phyloP scores from a whole-genome alignment of 1,140 invertebrate genomes.

The Drosophila grimshawi region DNA sequence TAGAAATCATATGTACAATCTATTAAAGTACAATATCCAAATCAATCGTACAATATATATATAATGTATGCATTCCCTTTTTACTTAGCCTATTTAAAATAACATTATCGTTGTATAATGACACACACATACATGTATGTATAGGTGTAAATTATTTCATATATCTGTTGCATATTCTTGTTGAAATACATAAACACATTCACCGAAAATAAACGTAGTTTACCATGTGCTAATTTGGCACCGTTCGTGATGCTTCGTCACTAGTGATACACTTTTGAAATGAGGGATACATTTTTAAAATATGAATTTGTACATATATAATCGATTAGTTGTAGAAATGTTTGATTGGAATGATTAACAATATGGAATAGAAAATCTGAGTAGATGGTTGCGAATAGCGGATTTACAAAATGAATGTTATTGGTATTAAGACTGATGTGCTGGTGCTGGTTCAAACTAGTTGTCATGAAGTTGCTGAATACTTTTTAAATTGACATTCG shows the following conservation, averaged over 20 bases:
- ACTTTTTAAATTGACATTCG: constrained; percentile 56
- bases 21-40: constrained; percentile 32
- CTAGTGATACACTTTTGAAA: background rate
- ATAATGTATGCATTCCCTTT: constrained; percentile 1
- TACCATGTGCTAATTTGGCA: constrained; percentile 13
- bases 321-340: constrained; percentile 4
- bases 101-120: background rate
- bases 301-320: constrained; percentile 15
- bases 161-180: constrained; percentile 2
- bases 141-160: background rate
- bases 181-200: constrained; percentile 26
- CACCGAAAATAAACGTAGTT: constrained; percentile 17
- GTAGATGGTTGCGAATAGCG: constrained; percentile 8
- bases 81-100: background rate
- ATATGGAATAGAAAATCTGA: constrained; percentile 27
- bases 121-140: background rate
- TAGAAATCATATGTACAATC: constrained; percentile 22
- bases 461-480: constrained; percentile 58
- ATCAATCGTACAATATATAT: constrained; percentile 3
- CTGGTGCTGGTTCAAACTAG: constrained; percentile 23
- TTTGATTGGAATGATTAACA: constrained; percentile 46
- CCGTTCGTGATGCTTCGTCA: background rate
- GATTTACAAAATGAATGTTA: constrained; percentile 54
- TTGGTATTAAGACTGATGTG: constrained; percentile 40
- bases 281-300: background rate